Conservation (phyloP, 2,888 invertebrate genomes). For the Torymus texanus region DNA sequence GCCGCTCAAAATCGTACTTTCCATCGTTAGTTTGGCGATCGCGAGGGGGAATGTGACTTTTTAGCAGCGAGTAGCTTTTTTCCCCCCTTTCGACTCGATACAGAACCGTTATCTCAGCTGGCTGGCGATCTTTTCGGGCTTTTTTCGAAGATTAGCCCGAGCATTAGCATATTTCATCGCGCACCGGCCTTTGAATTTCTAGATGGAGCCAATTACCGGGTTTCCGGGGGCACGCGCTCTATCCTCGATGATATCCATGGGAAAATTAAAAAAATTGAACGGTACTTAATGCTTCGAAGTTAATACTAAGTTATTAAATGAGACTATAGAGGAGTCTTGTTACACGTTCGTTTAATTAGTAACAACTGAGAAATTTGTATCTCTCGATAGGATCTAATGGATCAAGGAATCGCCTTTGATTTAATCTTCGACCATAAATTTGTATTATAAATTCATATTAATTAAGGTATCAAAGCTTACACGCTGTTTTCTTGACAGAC, state of each 20-base stretch:
- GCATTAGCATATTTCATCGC: slow-evolving; percentile 10
- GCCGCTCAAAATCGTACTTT: slow-evolving; percentile 33
- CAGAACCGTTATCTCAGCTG: background rate
- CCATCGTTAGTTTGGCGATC: slow-evolving; percentile 29
- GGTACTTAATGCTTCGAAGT: background rate
- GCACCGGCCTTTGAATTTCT: slow-evolving; percentile 4
- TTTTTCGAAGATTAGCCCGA: background rate
- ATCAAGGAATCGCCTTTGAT: no score
- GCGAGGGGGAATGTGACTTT: background rate
- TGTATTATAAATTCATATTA: no score
- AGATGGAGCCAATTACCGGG: background rate
- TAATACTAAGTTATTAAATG: no score
- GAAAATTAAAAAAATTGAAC: slow-evolving; percentile 6
- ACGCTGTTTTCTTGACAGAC: no score
- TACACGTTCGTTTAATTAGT: no score
- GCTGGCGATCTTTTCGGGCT: background rate
- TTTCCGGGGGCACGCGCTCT: background rate
- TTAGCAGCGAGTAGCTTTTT: no score
- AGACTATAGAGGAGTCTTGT: no score
- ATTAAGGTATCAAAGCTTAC: no score
- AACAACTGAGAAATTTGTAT: no score
- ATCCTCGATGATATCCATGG: background rate
- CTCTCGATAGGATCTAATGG: no score
- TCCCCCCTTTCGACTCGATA: background rate
- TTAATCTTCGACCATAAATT: no score